These are phyloP conservation scores for Cassiopea andromeda DNA, from an alignment of 30 jellyfish, hydroid and myxozoan species.

Conservation along the genomic window DNA sequence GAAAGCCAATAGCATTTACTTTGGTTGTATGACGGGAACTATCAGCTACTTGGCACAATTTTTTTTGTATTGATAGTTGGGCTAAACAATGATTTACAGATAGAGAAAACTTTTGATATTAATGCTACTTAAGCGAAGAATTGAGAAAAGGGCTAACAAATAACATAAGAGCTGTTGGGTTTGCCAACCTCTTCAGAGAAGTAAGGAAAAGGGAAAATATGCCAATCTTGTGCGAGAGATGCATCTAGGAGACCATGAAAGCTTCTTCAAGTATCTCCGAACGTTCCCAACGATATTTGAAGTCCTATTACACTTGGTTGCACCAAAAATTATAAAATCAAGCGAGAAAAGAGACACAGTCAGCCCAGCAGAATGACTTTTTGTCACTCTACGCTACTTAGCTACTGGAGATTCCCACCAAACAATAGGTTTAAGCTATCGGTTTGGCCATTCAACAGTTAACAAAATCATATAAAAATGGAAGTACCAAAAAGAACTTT, in stretches of 20 bases:
- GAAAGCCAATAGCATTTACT: too few relatives aligned
- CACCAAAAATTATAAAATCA: slow-evolving; percentile 1
- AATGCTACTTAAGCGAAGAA: slow-evolving; percentile 42
- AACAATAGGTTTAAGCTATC: slow-evolving; percentile 20
- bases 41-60: too few relatives aligned
- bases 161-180: slow-evolving; percentile 42
- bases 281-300: neutral
- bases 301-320: neutral
- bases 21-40: too few relatives aligned
- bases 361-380: slow-evolving; percentile 23
- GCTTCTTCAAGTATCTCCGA: slow-evolving; percentile 31
- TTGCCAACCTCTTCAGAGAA: slow-evolving; percentile 52
- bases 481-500: too few relatives aligned
- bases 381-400: slow-evolving; percentile 11
- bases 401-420: slow-evolving; percentile 19
- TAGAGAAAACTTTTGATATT: slow-evolving; percentile 9
- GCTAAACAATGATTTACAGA: neutral
- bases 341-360: neutral
- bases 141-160: slow-evolving; percentile 12
- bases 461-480: slow-evolving; percentile 10
- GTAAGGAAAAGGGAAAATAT: slow-evolving; percentile 55
- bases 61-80: neutral
- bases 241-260: slow-evolving; percentile 71
- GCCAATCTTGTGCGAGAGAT: slow-evolving; percentile 46
- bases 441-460: slow-evolving; percentile 28